Evolutionary conservation across 1,140 invertebrate genomes (phyloP).

Genomic region (Bombus turneri): DNA sequence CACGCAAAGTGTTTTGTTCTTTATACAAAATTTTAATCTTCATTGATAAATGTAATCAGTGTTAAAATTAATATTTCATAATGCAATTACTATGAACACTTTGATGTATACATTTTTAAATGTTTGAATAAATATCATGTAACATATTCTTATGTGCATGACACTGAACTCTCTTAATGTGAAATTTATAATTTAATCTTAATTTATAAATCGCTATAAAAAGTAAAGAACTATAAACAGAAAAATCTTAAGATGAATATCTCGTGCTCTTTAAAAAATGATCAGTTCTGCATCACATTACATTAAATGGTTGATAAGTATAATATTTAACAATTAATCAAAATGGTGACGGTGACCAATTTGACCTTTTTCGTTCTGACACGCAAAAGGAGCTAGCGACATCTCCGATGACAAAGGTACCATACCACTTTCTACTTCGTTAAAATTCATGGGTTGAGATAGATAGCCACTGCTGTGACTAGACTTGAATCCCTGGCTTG

Average conservation of each 20-base stretch:
- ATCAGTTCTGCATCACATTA: constrained; percentile 71
- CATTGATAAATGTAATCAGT: constrained; percentile 63
- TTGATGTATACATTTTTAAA: constrained; percentile 50
- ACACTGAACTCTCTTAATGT: constrained; percentile 40
- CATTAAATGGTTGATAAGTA: constrained; percentile 74
- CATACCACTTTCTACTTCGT: constrained; percentile 81
- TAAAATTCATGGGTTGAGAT: constrained; percentile 80
- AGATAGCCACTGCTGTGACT: constrained; percentile 81
- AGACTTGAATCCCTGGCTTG: constrained; percentile 84
- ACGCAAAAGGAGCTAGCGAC: constrained; percentile 83
- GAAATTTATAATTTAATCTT: constrained; percentile 38
- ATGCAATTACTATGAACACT: constrained; percentile 48
- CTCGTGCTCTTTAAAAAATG: constrained; percentile 83
- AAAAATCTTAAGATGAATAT: constrained; percentile 50
- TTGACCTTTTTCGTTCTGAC: constrained; percentile 84
- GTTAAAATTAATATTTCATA: constrained; percentile 49
- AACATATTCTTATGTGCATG: constrained; percentile 62
- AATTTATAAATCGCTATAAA: constrained; percentile 44
- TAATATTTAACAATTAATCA: constrained; percentile 78
- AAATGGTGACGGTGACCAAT: constrained; percentile 84
- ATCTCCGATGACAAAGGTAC: constrained; percentile 83
- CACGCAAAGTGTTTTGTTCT: constrained; percentile 66
- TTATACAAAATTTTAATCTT: constrained; percentile 58
- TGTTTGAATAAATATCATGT: constrained; percentile 50
- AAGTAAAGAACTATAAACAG: constrained; percentile 35